Base-by-base conservation (phyloP, 53 echinoderm and acorn worm genomes). In the Echinarachnius parma region DNA sequence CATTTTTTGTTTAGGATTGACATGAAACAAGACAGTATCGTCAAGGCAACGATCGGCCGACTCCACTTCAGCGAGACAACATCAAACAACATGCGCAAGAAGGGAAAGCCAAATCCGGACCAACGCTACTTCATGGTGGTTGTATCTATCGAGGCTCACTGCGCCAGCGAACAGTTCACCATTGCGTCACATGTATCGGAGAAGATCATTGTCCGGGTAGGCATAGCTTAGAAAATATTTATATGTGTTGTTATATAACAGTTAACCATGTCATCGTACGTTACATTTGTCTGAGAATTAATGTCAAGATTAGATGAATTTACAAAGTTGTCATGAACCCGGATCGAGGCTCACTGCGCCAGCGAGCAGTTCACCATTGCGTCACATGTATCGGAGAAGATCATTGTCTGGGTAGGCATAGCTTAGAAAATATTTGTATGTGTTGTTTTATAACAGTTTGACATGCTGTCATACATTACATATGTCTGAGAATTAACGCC, bases 41-140 rank as follows among this genome's bases (percentile, higher is more conserved):
- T 88, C 46, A 96, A 96, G 71, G 88, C 79, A 2, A 96, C 96
- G 2, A 82, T 96, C 0, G 96, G 96, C 0, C 64, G 96, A 29
- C 85, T 96, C 25, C 96, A 96, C 72, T 96, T 92, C 77, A 96
- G 96, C 11, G 96, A 96, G 62, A 96, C 96, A 1, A 96, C 96
- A 1, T 88, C 85, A 20, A 96, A 96, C 72, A 96, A 96, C 80
- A 96, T 96, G 96, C 77, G 96, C 14, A 96, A 96, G 88, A 96
- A 96, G 57, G 96, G 96, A 23, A 96, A 96, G 66, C 96, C 96
- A 4, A 96, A 96, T 58, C 96, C 96, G 0, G 96, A 96, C 83
- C 96, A 96, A 62, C 56, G 96, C 8, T 96, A 85, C 80, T 96
- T 96, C 74, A 92, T 96, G 96, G 46, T 96, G 34, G 91, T 92